Base-by-base conservation (phyloP, 2,888 invertebrate species). In the Parnassius apollo region DNA sequence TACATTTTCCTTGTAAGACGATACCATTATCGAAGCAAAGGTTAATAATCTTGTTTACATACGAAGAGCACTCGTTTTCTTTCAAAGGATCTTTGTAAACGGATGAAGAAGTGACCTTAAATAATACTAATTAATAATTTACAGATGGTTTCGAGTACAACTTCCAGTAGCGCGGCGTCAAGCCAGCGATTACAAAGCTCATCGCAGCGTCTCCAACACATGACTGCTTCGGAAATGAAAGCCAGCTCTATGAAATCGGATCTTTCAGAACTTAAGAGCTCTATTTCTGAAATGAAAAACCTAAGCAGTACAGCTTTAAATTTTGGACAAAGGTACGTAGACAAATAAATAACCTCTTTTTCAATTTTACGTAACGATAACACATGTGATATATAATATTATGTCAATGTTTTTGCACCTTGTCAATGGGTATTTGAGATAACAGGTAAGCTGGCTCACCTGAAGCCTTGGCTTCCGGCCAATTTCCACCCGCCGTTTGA, bases 231-330 rank as follows among this genome's bases (percentile, higher is more conserved):
- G 76, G 96, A 96, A 92, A 94, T 95, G 93, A 96, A 96, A 89
- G 95, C 96, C 69, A 95, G 95, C 80, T 95, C 95, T 65, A 94
- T 96, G 90, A 96, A 96, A 88, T 95, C 95, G 68, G 96, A 96
- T 83, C 92, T 96, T 57, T 93, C 94, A 66, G 95, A 96, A 80
- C 93, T 97, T 69, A 95, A 97, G 85, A 96, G 95, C 81, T 96
- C 96, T 79, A 96, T 97, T 85, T 95, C 96, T 67, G 96, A 97
- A 91, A 96, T 97, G 94, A 96, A 96, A 89, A 96, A 95, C 76
- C 91, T 96, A 65, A 91, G 90, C 75, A 89, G 80, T 73, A 79
- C 88, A 53, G 86, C 88, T 65, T 81, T 88, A 73, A 90, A 88
- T 74, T 89, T 91, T 73, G 83, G 85, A 76, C 86, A 89, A 80